Base-by-base conservation (phyloP, 2,888 invertebrate species). In the Pimpla rufipes region DNA sequence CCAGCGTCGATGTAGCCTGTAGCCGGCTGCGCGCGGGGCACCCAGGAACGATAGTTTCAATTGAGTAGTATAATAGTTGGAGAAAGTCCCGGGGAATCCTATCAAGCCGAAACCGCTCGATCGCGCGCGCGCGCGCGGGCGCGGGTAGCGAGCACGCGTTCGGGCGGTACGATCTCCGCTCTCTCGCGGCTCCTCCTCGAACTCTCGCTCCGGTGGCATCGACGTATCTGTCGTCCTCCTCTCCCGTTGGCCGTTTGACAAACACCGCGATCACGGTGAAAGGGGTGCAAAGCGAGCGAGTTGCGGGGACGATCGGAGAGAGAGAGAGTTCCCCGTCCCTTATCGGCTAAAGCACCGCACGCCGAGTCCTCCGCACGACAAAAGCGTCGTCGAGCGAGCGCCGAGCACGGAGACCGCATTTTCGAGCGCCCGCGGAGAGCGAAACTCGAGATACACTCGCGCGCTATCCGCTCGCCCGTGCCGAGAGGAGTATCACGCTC, bases 51-150 rank as follows among this genome's bases (percentile, higher is more conserved):
- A 73, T 78, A 77, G 80, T 74, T 77, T 55, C 79, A 80, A 83
- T 83, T 74, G 83, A 79, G 83, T 74, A 67, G 75, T 76, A 76
- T 67, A 83, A 80, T 80, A 83, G 83, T 74, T 73, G 62, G 52
- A 77, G 79, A 67, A 76, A 83, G 71, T 79, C 67, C 57, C 37
- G 45, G 73, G 67, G 79, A 79, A 83, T 83, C 71, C 83, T 62
- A 83, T 79, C 79, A 76, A 79, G 67, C 66, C 73, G 57, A 79
- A 83, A 83, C 76, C 79, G 67, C 79, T 74, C 42, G 66, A 4
- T 29, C 45, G 29, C 40, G 29, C 47, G 74, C 37, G 68, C 52
- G 29, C 40, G 29, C 47, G 74, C 37, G 68, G 45, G n/a, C n/a
- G n/a, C n/a, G n/a, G n/a, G n/a, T n/a, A 35, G 78, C 64, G 68